Base-by-base conservation (phyloP, 92 coral and sea anemone genomes). In the Siderastrea radians region DNA sequence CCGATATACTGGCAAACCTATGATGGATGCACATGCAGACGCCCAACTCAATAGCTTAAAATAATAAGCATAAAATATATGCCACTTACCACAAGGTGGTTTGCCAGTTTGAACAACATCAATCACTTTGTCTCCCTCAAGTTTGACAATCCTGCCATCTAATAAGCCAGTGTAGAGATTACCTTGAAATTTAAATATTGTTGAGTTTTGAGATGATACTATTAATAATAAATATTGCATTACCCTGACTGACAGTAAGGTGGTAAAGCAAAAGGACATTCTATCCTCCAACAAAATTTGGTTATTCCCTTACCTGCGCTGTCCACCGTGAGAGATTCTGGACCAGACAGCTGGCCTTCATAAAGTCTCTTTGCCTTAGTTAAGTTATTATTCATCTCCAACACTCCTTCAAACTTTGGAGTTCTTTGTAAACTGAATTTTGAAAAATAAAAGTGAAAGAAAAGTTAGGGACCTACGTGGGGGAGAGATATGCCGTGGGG, bases 111-210 rank as follows among this genome's bases (percentile, higher is more conserved):
- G 81, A 61, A 92, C 96, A 52, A 95, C 93, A 13, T 95, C 98
- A 55, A 93, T 70, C 62, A 95, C 80, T 74, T 93, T 84, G 77
- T 90, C 94, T 64, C 84, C 89, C n/a, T 80, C 95, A 74, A 93
- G 80, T 81, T 95, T 95, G 49, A 95, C 98, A 89, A 93, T 95
- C 63, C 95, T 85, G 6, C 98, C 98, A 95, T 95, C 98, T 52
- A 87, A 85, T 47, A 95, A 82, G 69, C 98, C 96, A 46, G 96
- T 85, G 62, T 90, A 86, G 3, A 95, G 61, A 10, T 74, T 83
- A 53, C 98, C 98, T 93, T 17, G 62, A 77, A 10, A 73, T 13
- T 4, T 1, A 73, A 50, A 54, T 1, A 43, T 3, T 13, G 15
- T 43, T 19, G 3, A 12, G 7, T 6, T 9, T 15, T 15, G 46